Evolutionary conservation across 2,797 vertebrate genomes (phyloP), one percentile per base, ranked within the genome.

Genomic region (Sebastes elongatus): DNA sequence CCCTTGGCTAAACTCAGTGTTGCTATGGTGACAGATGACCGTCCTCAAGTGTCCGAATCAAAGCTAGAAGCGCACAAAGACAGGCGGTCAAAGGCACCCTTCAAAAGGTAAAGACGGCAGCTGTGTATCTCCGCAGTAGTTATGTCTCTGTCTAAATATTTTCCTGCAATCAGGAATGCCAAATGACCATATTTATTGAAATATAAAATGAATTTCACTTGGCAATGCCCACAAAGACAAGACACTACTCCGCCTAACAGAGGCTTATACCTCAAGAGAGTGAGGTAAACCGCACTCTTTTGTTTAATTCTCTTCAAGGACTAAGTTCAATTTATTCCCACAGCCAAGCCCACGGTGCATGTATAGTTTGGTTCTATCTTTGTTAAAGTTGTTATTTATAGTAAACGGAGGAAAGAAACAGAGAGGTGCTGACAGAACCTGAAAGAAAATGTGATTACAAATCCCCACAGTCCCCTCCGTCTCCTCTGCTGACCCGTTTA

Each of bases 11-110:
- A 89, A 86, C 79, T 88, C 69, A 13, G 73, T 72, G 90, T 92
- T 92, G 90, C 88, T 35, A 90, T 93, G 86, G 88, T 62, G 82
- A 92, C 86, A 84, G 82, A 88, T 86, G 80, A 71, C 72, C 18
- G 28, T 71, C 78, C 55, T 32, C 69, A 66, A 82, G 86, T 82
- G 84, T 81, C 82, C 75, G 74, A 83, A 77, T 86, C 76, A 78
- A 80, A 82, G 78, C 73, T 35, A 42, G 42, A 2, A 59, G 71
- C 79, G 18, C 20, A 66, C 63, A 76, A 25, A 64, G 49, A 67
- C 2, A 56, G 25, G 60, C 66, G 74, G 73, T 68, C 52, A 65
- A 52, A 67, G 27, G 53, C 33, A 20, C 6, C 46, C 22, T 55
- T 77, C 32, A 23, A 30, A 68, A 53, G 59, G 46, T 22, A 72